Base-by-base conservation (phyloP, 2,888 invertebrate genomes). In the Lasioglossum morio region DNA sequence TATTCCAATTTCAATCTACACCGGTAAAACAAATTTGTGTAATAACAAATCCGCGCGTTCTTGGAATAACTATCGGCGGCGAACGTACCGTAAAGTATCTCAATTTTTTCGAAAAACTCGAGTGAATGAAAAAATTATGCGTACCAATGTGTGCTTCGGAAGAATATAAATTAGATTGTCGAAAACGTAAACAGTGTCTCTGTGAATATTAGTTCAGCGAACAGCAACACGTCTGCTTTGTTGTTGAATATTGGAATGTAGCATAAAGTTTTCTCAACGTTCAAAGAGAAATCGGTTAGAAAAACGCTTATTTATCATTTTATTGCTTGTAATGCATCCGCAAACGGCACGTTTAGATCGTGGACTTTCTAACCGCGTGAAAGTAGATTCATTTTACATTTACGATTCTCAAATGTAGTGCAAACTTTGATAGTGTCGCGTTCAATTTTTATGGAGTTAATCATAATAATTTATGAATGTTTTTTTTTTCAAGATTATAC, bases 401-500 rank as follows among this genome's bases (percentile, higher is more conserved):
- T 53, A 27, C n/a, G 16, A 7, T 57, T 60, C 37, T 23, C 60
- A 72, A n/a, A 30, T 10, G 23, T 72, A 60, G 27, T 34, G 34
- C 12, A n/a, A 43, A 60, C 43, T 43, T 75, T 23, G 1, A 12
- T 75, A 40, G 14, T 19, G 27, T 37, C 74, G 27, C 3, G 40
- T 48, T 77, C 0, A 46, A 4, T 46, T 23, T 27, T 46, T 12
- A 53, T 40, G 66, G 14, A 1, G 7, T 4, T 34, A 37, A 12
- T 34, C 34, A 69, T 37, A 14, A 40, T 37, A 8, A 48, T 60
- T 81, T 27, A 46, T 46, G 46, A 16, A 63, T 73, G 70, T 19
- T 69, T 66, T 23, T 23, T 72, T 57, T 66, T 87, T 77, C 30
- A 76, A 90, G 85, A 86, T 88, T 81, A 34, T 70, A 81, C 77